Conservation (phyloP, 2,797 vertebrate species). For the Octomys mimax region DNA sequence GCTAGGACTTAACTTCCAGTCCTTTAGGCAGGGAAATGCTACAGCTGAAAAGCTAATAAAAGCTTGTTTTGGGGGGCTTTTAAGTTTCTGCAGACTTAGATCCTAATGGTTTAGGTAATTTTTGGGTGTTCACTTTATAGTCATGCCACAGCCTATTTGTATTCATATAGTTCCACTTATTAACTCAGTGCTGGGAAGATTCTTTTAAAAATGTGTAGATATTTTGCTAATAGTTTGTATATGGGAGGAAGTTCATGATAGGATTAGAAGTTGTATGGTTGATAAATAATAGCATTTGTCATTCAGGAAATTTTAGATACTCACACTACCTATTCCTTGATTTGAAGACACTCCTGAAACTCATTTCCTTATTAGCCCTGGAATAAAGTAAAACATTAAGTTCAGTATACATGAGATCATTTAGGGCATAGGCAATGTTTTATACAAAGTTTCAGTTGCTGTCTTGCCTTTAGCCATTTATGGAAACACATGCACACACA, state of each 20-base stretch:
- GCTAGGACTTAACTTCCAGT: background rate
- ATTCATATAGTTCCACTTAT: background rate
- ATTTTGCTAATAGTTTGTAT: background rate
- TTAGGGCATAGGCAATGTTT: slow-evolving; percentile 45
- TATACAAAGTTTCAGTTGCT: slow-evolving; percentile 29
- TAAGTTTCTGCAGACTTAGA: slow-evolving; percentile 28
- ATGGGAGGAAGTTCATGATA: background rate
- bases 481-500: background rate
- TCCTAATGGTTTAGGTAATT: slow-evolving; percentile 19
- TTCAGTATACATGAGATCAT: slow-evolving; percentile 57
- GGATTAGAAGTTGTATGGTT: background rate
- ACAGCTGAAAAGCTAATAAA: background rate
- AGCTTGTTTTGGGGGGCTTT: background rate
- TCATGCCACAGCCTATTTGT: background rate
- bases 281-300: slow-evolving; percentile 34
- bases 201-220: slow-evolving; percentile 7
- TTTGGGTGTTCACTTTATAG: slow-evolving; percentile 34
- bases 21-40: background rate
- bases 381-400: slow-evolving; percentile 62
- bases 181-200: background rate
- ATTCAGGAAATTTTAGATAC: slow-evolving; percentile 23
- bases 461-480: slow-evolving; percentile 24
- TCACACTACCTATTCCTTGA: background rate
- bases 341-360: slow-evolving; percentile 54
- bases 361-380: slow-evolving; percentile 14